A percentile compares a stretch with the other conserved stretches of the same genome.
Evolutionary conservation across 2,797 vertebrate genomes (phyloP).

Genomic region (Muscicapa comitata): DNA sequence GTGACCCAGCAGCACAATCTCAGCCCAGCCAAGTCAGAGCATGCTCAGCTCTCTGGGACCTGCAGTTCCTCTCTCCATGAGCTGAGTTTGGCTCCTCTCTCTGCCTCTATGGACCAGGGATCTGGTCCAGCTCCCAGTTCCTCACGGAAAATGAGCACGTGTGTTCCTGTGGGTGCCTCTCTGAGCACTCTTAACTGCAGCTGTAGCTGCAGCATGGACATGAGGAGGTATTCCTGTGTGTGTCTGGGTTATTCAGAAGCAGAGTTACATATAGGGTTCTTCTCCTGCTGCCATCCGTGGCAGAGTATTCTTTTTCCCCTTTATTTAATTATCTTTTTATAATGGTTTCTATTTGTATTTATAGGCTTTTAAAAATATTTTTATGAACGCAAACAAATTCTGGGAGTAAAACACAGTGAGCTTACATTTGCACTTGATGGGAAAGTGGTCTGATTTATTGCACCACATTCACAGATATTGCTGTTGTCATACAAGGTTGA

Average conservation of each 20-base stretch:
- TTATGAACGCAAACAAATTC: not conserved
- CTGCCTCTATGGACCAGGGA: not conserved
- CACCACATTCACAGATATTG: not conserved
- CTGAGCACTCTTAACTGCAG: not conserved
- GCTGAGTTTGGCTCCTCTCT: not conserved
- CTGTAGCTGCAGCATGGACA: not conserved
- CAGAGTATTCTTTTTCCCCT: not conserved
- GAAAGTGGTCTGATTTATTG: not conserved
- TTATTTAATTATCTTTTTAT: not conserved
- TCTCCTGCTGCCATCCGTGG: not conserved
- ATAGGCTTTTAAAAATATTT: not conserved
- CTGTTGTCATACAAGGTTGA: not conserved
- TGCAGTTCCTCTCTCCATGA: not conserved
- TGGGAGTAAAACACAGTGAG: not conserved
- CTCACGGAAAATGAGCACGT: rapidly evolving
- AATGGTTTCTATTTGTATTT: not conserved
- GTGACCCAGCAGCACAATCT: not conserved
- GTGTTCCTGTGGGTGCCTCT: not conserved
- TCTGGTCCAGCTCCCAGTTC: rapidly evolving
- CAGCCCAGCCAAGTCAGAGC: rapidly evolving
- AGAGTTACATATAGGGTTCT: not conserved
- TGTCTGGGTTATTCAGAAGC: not conserved
- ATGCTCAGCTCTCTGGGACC: not conserved
- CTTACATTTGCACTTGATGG: not conserved
- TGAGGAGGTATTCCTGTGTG: rapidly evolving